Conservation (phyloP, 2,797 vertebrate genomes). For the Sebastes elongatus region DNA sequence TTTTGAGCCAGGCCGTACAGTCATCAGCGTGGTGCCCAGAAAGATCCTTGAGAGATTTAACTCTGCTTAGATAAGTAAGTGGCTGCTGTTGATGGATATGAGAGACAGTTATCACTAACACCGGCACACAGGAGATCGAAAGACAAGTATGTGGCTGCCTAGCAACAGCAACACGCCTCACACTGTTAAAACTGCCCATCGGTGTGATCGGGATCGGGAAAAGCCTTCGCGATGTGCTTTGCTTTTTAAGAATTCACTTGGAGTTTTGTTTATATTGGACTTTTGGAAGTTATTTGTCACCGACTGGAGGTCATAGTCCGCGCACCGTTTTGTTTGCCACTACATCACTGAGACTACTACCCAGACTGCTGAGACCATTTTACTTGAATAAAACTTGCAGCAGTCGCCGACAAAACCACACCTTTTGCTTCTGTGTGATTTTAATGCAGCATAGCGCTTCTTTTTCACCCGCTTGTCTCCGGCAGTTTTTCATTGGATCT, state of each 20-base stretch:
- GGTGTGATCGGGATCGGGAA: background rate
- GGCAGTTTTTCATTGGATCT: slow-evolving; percentile 66
- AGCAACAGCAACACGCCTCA: slow-evolving; percentile 1
- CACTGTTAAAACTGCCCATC: background rate
- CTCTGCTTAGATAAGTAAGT: slow-evolving; percentile 28
- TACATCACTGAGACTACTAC: slow-evolving; percentile 20
- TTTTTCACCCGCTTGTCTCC: slow-evolving; percentile 41
- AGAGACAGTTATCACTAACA: slow-evolving; percentile 10
- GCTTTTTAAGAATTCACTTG: slow-evolving; percentile 3
- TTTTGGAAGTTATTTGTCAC: slow-evolving; percentile 21
- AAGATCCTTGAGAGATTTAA: slow-evolving; percentile 29
- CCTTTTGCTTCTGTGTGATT: slow-evolving; percentile 56
- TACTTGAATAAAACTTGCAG: slow-evolving; percentile 10
- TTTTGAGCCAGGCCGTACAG: background rate
- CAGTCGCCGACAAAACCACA: slow-evolving; percentile 42
- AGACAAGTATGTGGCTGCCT: slow-evolving; percentile 6
- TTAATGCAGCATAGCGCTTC: slow-evolving; percentile 51
- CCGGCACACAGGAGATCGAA: background rate
- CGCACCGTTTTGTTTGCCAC: slow-evolving; percentile 30
- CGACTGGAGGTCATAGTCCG: slow-evolving; percentile 26
- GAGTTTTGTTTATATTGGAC: slow-evolving; percentile 15
- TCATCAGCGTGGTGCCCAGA: slow-evolving; percentile 2
- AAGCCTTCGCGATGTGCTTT: background rate
- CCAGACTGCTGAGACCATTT: slow-evolving; percentile 19
- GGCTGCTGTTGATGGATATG: slow-evolving; percentile 35